Conservation (phyloP, 2,888 invertebrate genomes). For the Archips xylosteana region DNA sequence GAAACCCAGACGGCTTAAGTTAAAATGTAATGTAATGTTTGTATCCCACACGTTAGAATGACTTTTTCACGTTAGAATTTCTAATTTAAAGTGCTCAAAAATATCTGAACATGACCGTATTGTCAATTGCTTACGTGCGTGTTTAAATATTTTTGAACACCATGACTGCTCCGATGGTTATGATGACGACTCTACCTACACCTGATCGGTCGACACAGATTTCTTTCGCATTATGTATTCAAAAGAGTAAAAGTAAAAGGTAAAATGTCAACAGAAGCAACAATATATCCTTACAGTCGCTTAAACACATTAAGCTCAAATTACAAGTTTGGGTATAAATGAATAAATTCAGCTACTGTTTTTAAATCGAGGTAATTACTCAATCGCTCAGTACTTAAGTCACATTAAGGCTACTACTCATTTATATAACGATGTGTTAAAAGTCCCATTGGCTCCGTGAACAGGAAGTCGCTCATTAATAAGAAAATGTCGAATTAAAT, state of each 20-base stretch:
- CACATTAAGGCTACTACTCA: conserved; percentile 30
- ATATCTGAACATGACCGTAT: too few relatives aligned
- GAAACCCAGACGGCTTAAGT: neutral
- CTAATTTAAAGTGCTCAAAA: too few relatives aligned
- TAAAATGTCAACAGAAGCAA: neutral
- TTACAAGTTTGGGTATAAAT: conserved; percentile 21
- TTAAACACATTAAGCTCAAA: neutral
- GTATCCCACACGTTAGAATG: too few relatives aligned
- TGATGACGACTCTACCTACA: too few relatives aligned
- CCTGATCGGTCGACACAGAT: too few relatives aligned
- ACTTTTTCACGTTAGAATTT: too few relatives aligned
- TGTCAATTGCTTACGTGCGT: too few relatives aligned
- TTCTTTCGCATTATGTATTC: neutral
- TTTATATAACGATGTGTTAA: conserved; percentile 42
- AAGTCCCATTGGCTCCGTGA: conserved; percentile 24
- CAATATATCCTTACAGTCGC: neutral
- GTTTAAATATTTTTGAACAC: neutral
- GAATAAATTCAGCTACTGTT: conserved; percentile 32
- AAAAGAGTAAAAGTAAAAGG: neutral
- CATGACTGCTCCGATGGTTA: too few relatives aligned
- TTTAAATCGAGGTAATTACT: conserved; percentile 33
- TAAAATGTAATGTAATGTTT: too few relatives aligned
- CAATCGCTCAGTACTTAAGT: conserved; percentile 36
- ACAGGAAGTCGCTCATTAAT: conserved; percentile 40
- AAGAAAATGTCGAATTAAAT: conserved; percentile 42